Conservation (phyloP, 1,140 invertebrate species). For the Ceratoteleas bidentatus region DNA sequence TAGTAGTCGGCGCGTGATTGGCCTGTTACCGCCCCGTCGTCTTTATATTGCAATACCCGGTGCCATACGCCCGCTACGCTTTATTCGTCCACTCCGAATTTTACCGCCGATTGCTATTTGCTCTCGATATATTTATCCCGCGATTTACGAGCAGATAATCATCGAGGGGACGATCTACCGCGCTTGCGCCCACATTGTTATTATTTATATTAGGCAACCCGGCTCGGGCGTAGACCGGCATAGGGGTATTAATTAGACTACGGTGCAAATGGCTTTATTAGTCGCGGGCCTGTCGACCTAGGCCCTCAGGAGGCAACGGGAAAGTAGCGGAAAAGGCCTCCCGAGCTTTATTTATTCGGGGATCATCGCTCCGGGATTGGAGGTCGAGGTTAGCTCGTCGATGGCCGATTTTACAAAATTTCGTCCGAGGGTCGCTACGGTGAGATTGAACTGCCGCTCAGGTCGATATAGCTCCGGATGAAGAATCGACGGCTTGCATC, state of each 20-base stretch:
- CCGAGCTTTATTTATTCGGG: neutral
- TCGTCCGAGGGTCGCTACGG: too few species aligned
- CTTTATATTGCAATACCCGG: constrained; percentile 75
- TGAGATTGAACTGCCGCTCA: too few species aligned
- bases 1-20: constrained; percentile 82
- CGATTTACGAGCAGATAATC: constrained; percentile 81
- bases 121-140: constrained; percentile 80
- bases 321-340: neutral
- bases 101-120: constrained; percentile 77
- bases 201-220: constrained; percentile 76
- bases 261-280: constrained; percentile 79
- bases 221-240: constrained; percentile 1
- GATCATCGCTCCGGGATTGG: neutral
- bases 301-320: neutral
- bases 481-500: too few species aligned
- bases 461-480: too few species aligned
- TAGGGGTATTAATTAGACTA: constrained; percentile 74
- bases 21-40: constrained; percentile 80
- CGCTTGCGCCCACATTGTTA: constrained; percentile 79
- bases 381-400: too few species aligned
- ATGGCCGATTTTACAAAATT: too few species aligned
- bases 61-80: constrained; percentile 52
- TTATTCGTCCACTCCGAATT: constrained; percentile 54
- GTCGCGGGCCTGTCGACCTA: neutral
- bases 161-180: constrained; percentile 79